These are phyloP conservation scores for Drosophila prolongata DNA, from an alignment of 2,888 invertebrate species.

Conservation along the genomic window DNA sequence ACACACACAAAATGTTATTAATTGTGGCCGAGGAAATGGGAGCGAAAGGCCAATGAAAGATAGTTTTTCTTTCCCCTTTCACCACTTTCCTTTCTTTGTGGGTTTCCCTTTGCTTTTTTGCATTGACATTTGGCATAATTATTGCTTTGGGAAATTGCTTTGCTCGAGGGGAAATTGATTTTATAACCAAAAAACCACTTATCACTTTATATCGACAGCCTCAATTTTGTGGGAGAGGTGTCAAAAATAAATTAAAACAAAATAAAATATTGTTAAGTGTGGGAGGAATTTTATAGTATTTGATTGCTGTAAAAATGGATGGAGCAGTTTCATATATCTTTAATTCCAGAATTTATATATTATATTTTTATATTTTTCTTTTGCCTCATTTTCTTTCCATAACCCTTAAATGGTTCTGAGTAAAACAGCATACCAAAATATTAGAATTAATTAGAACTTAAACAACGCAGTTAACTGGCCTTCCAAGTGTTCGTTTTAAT, in stretches of 20 bases:
- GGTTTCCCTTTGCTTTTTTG: slow-evolving; percentile 24
- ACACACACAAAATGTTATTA: slow-evolving; percentile 61
- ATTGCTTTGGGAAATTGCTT: slow-evolving; percentile 84
- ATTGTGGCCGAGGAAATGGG: slow-evolving; percentile 50
- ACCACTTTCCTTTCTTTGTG: slow-evolving; percentile 26
- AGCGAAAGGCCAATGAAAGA: slow-evolving; percentile 4
- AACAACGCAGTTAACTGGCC: neutral
- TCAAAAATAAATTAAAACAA: neutral
- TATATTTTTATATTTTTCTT: no score
- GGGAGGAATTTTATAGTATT: no score
- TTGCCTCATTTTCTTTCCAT: no score
- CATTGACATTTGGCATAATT: slow-evolving; percentile 82
- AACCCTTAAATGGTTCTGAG: no score
- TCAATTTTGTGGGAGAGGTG: neutral
- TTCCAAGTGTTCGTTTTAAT: neutral
- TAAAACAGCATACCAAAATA: no score
- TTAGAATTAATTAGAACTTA: no score
- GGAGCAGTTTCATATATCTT: no score
- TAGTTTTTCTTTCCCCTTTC: slow-evolving; percentile 39
- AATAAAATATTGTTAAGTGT: no score
- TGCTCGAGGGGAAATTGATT: slow-evolving; percentile 83
- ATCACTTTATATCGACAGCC: slow-evolving; percentile 9
- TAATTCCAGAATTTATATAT: no score
- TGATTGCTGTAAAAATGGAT: no score
- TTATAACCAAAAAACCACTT: slow-evolving; percentile 63